A percentile compares a stretch with the other conserved stretches of the same genome.
These are phyloP conservation scores for Monopis laevigella DNA, from an alignment of 2,888 invertebrate genomes.

Conservation along the genomic window DNA sequence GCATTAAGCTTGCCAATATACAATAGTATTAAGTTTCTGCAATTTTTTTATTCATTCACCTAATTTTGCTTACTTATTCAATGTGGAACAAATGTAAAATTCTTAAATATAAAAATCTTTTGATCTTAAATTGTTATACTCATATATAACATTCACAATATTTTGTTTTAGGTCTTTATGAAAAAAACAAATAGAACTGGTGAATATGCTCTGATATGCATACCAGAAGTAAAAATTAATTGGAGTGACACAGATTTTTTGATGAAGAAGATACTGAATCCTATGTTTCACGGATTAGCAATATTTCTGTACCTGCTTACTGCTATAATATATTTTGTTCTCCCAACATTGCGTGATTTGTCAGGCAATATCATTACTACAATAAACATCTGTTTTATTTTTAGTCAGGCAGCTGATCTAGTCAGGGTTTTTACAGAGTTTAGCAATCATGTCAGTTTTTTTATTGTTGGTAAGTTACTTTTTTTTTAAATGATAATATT, in stretches of 20 bases:
- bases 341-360: slow-evolving; percentile 83
- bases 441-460: slow-evolving; percentile 81
- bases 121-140: too few species aligned
- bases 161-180: slow-evolving; percentile 52
- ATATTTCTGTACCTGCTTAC: slow-evolving; percentile 76
- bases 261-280: slow-evolving; percentile 79
- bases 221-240: slow-evolving; percentile 73
- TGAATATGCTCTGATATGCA: slow-evolving; percentile 78
- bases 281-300: slow-evolving; percentile 78
- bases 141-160: too few species aligned
- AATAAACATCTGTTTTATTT: slow-evolving; percentile 79
- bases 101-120: too few species aligned
- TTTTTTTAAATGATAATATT: too few species aligned
- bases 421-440: slow-evolving; percentile 83
- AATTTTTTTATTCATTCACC: too few species aligned
- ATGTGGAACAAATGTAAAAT: too few species aligned
- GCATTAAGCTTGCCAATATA: too few species aligned
- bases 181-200: slow-evolving; percentile 63
- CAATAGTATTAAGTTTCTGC: too few species aligned
- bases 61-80: too few species aligned
- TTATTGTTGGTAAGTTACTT: slow-evolving; percentile 78
- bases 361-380: slow-evolving; percentile 88
- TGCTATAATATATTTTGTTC: slow-evolving; percentile 82
- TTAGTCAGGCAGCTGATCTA: slow-evolving; percentile 80
- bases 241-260: slow-evolving; percentile 80